These are phyloP conservation scores for Philypnodon macrostomus DNA, from an alignment of 2,797 vertebrate genomes.

Conservation along the genomic window DNA sequence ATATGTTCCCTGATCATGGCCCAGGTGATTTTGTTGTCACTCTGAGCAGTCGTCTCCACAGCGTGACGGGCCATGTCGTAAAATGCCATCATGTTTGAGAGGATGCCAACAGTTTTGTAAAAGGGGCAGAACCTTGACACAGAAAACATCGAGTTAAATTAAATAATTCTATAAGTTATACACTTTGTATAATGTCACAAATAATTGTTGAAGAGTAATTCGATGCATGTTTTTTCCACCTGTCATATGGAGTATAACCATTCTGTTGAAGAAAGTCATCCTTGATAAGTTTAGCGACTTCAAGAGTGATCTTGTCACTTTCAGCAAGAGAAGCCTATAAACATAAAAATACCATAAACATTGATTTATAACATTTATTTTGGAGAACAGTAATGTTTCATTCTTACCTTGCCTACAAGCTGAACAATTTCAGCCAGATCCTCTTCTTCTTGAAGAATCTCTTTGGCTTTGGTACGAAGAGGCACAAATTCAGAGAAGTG, in stretches of 20 bases:
- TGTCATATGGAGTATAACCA: conserved; percentile 94
- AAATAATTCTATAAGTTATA: too few relatives aligned
- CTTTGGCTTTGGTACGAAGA: conserved; percentile 94
- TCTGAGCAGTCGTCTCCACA: conserved; percentile 94
- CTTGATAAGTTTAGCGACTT: conserved; percentile 96
- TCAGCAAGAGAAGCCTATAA: conserved; percentile 93
- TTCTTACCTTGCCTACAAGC: conserved; percentile 92
- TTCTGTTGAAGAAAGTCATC: conserved; percentile 99
- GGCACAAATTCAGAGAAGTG: conserved; percentile 96
- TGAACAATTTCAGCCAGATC: conserved; percentile 98
- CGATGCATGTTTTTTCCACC: conserved; percentile 64
- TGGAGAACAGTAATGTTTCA: too few relatives aligned
- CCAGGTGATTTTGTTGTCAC: conserved; percentile 97
- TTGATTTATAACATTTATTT: too few relatives aligned
- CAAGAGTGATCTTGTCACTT: conserved; percentile 96
- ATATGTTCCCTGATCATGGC: conserved; percentile 92
- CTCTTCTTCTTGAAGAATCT: conserved; percentile 97
- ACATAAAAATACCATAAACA: background rate
- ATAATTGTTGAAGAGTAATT: too few relatives aligned
- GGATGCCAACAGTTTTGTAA: conserved; percentile 96
- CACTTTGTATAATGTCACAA: too few relatives aligned
- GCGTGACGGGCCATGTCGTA: conserved; percentile 96
- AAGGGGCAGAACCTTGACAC: conserved; percentile 91
- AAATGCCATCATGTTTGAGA: conserved; percentile 95
- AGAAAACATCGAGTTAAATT: background rate